A percentile compares a stretch with the other conserved stretches of the same genome.
Conservation (phyloP, 2,888 invertebrate species). For the Aleiodes testaceus region DNA sequence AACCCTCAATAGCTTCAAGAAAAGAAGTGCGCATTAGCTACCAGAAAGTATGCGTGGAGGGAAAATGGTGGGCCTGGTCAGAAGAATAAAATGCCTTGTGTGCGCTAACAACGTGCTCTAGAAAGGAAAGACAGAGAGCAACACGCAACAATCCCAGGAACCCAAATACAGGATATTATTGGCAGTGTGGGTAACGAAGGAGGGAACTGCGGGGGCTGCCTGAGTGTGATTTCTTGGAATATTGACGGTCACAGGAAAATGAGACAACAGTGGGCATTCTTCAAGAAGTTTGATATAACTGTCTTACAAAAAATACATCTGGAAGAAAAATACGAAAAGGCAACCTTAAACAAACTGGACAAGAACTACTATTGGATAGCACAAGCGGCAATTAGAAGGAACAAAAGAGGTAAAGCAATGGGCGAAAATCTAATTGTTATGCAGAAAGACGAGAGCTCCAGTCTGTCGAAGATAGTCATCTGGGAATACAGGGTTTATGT, state of each 20-base stretch:
- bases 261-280: constrained; percentile 25
- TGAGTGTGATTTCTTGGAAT: constrained; percentile 34
- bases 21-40: neutral
- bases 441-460: constrained; percentile 13
- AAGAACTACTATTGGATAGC: constrained; percentile 27
- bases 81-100: neutral
- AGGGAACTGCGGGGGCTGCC: neutral
- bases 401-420: constrained; percentile 38
- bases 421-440: constrained; percentile 41
- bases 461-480: neutral
- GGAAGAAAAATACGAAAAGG: constrained; percentile 37
- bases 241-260: constrained; percentile 36
- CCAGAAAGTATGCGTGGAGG: neutral
- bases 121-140: neutral
- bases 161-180: neutral
- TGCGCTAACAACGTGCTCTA: neutral
- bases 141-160: neutral
- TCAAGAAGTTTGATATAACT: constrained; percentile 34
- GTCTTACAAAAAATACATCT: constrained; percentile 43
- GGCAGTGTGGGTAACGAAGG: neutral
- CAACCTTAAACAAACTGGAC: neutral
- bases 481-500: constrained; percentile 39
- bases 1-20: neutral
- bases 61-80: neutral
- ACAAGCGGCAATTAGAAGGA: constrained; percentile 38